Conservation (phyloP, 2,797 vertebrate genomes). For the Nannoperca obscura region DNA sequence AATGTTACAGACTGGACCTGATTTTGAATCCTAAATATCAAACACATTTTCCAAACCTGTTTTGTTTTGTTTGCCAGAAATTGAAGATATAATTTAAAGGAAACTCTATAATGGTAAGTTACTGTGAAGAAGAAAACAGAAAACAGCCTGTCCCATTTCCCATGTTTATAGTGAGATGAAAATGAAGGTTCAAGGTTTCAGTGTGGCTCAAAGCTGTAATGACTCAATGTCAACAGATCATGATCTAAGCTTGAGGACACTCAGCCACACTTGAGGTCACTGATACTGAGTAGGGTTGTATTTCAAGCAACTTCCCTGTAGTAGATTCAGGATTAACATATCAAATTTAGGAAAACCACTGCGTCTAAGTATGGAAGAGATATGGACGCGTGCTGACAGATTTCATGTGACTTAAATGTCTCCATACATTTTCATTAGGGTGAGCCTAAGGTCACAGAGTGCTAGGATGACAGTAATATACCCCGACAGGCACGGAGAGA, state of each 20-base stretch:
- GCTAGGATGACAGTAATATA: conserved; percentile 51
- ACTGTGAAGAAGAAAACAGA: not conserved
- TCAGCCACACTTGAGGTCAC: conserved; percentile 23
- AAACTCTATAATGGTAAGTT: not conserved
- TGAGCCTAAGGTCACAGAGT: conserved; percentile 31
- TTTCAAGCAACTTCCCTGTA: conserved; percentile 15
- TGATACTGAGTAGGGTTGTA: conserved; percentile 2
- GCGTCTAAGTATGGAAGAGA: not conserved
- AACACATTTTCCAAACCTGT: too few relatives aligned
- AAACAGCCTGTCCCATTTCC: not conserved
- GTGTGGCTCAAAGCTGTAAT: conserved; percentile 9
- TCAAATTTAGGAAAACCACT: conserved; percentile 25
- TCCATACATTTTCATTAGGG: conserved; percentile 64
- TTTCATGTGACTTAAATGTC: conserved; percentile 60
- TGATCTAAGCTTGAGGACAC: conserved; percentile 22
- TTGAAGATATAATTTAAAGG: not conserved
- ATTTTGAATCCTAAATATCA: too few relatives aligned
- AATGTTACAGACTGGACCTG: too few relatives aligned
- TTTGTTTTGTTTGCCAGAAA: not conserved
- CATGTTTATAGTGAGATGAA: not conserved
- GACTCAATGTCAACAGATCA: conserved; percentile 24
- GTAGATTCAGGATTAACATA: conserved; percentile 35
- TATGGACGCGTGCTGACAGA: conserved; percentile 26
- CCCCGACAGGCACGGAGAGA: conserved; percentile 53
- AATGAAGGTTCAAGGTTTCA: conserved; percentile 19